phyloP scores from a whole-genome alignment of 2,797 vertebrate genomes.

The Lophius americanus region DNA sequence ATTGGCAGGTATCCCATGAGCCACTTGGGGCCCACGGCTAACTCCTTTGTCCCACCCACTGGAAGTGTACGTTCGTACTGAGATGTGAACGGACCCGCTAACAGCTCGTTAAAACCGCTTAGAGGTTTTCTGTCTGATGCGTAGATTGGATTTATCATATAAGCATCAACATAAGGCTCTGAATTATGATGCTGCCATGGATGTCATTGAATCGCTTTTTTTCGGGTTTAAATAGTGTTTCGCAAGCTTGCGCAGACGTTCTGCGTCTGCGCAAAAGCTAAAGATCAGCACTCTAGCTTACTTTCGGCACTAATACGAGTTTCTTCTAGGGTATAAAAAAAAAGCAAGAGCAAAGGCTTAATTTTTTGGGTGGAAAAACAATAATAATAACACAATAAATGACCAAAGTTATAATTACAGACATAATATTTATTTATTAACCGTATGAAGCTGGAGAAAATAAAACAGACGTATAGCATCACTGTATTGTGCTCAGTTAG shows the following conservation, averaged over 20 bases:
- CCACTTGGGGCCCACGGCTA: slow-evolving; percentile 32
- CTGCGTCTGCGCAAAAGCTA: not conserved
- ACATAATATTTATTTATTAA: no score
- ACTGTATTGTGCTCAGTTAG: no score
- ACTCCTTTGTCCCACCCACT: slow-evolving; percentile 54
- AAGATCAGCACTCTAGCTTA: not conserved
- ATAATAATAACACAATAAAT: no score
- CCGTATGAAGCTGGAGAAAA: no score
- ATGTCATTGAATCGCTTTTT: not conserved
- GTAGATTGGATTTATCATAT: slow-evolving; percentile 48
- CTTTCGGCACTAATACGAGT: not conserved
- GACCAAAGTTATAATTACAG: no score
- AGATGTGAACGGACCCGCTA: slow-evolving; percentile 39
- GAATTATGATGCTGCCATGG: not conserved
- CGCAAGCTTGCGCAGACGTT: not conserved
- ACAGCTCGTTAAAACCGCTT: slow-evolving; percentile 56
- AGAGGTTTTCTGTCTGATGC: slow-evolving; percentile 30
- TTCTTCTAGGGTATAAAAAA: no score
- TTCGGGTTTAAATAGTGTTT: slow-evolving; percentile 7
- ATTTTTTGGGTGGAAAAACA: no score
- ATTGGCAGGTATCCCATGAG: slow-evolving; percentile 51
- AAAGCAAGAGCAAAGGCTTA: no score
- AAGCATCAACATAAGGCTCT: slow-evolving; percentile 7
- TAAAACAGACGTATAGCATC: no score
- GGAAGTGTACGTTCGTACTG: slow-evolving; percentile 60